Evolutionary conservation across 2,113 vertebrate genomes (phyloP).

Genomic region (Petroica traversi): DNA sequence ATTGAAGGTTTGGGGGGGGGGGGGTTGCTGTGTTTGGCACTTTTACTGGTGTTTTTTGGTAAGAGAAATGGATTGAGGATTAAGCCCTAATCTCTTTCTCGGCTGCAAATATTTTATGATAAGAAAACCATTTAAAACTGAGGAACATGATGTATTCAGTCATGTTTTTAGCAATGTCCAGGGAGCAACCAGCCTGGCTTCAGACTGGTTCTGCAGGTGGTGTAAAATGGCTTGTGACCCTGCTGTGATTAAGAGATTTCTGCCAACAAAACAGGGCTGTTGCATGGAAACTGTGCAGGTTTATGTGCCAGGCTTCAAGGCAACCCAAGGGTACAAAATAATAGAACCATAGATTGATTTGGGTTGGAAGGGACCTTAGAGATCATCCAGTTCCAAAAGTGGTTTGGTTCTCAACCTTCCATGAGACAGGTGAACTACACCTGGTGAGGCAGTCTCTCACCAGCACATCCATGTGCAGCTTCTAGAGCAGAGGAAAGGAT

Average conservation of each 20-base stretch:
- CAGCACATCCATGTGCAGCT: not conserved
- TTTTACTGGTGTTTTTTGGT: not conserved
- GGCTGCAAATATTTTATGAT: not conserved
- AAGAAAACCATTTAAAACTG: not conserved
- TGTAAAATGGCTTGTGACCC: not conserved
- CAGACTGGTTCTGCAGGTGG: not conserved
- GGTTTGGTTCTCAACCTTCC: too few relatives aligned
- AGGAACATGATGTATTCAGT: not conserved
- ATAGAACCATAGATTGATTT: not conserved
- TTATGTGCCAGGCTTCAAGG: not conserved
- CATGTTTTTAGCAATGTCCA: not conserved
- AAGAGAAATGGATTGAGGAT: not conserved
- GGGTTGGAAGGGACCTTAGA: not conserved
- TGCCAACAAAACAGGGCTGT: not conserved
- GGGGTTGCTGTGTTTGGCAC: not conserved
- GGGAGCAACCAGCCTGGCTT: not conserved
- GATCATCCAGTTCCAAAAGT: not conserved
- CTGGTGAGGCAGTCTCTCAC: not conserved
- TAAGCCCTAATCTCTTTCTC: not conserved
- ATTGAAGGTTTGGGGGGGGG: not conserved
- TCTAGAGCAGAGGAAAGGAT: not conserved
- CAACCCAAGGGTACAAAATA: not conserved
- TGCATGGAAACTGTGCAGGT: not conserved
- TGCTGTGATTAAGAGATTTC: not conserved
- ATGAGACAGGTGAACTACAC: rapidly evolving